Evolutionary conservation across 2,113 vertebrate species (phyloP).

Genomic region (Rhombomys opimus): DNA sequence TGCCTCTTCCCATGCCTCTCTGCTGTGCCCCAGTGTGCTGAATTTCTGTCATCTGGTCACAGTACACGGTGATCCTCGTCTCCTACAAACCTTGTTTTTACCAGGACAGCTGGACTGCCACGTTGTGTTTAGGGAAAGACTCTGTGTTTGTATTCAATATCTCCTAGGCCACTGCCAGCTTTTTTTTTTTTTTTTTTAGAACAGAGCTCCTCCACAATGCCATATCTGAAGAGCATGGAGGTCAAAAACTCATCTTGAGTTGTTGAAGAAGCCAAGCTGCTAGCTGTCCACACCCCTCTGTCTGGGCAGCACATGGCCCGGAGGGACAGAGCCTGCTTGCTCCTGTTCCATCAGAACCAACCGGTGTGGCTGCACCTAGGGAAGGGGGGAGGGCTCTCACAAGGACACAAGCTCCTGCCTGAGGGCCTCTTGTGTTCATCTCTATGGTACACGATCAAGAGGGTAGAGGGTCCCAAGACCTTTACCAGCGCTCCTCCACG

Average conservation of each 20-base stretch:
- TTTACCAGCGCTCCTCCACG: background rate
- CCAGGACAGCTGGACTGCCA: background rate
- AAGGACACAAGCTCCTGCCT: background rate
- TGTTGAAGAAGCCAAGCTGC: slow-evolving; percentile 8
- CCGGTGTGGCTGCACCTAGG: background rate
- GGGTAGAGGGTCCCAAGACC: background rate
- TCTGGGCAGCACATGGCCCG: background rate
- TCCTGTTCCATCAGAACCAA: background rate
- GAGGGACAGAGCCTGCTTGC: background rate
- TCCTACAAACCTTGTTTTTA: background rate
- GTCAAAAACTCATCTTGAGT: background rate
- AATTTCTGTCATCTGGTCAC: background rate
- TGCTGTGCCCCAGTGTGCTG: background rate
- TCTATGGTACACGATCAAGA: background rate
- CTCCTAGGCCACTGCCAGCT: background rate
- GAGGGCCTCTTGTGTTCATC: background rate
- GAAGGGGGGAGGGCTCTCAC: background rate
- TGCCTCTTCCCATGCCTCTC: background rate
- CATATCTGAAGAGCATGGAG: background rate
- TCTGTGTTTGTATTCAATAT: background rate
- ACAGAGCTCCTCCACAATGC: background rate
- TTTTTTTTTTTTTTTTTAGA: background rate
- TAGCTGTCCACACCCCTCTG: background rate
- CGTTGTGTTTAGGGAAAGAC: background rate
- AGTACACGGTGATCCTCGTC: background rate